These are phyloP conservation scores for Sacculina carcini DNA, from an alignment of 2,888 invertebrate species.

Conservation along the genomic window DNA sequence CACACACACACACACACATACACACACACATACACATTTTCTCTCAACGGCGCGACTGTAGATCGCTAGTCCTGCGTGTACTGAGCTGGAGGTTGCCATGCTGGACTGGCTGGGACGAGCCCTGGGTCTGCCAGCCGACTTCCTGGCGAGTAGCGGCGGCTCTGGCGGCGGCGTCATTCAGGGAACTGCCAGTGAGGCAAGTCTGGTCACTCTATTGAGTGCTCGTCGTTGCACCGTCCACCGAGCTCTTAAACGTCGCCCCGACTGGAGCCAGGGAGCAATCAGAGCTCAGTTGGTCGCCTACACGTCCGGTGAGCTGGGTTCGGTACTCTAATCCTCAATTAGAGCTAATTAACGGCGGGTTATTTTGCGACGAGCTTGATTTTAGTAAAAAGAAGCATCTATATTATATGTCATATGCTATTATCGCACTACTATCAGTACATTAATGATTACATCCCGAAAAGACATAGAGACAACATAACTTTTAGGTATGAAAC, in stretches of 20 bases:
- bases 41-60: constrained; percentile 31
- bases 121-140: constrained; percentile 56
- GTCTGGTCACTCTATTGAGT: constrained; percentile 49
- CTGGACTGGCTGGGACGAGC: constrained; percentile 87
- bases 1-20: constrained; percentile 57
- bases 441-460: too few relatives aligned
- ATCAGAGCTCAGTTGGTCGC: constrained; percentile 44
- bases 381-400: too few relatives aligned
- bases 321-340: constrained; percentile 3
- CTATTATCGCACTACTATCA: too few relatives aligned
- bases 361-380: too few relatives aligned
- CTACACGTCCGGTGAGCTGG: constrained; percentile 47
- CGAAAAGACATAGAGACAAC: too few relatives aligned
- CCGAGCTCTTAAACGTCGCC: constrained; percentile 27
- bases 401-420: too few relatives aligned
- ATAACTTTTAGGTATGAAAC: too few relatives aligned
- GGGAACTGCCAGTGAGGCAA: constrained; percentile 73
- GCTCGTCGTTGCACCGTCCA: constrained; percentile 41
- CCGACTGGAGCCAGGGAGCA: constrained; percentile 32
- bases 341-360: too few relatives aligned
- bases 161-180: constrained; percentile 72
- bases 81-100: constrained; percentile 82
- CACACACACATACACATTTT: constrained; percentile 60
- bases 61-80: constrained; percentile 48
- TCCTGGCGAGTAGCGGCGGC: constrained; percentile 46